These are phyloP conservation scores for Oscheius myriophilus DNA, from an alignment of 2,888 invertebrate genomes.

Conservation along the genomic window DNA sequence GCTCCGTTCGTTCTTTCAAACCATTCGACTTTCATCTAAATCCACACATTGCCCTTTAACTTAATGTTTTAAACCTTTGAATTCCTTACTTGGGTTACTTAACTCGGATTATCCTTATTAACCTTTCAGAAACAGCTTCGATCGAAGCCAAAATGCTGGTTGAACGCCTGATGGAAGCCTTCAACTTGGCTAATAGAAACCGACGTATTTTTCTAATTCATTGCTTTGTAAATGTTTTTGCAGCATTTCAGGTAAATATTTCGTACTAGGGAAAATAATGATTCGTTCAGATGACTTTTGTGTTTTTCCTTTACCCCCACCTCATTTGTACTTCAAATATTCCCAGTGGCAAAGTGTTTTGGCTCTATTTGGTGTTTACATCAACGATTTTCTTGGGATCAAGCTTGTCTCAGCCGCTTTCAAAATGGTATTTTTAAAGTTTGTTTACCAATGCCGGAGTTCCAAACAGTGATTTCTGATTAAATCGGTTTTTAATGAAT, in stretches of 20 bases:
- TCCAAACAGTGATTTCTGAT: not conserved
- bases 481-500: too few species aligned
- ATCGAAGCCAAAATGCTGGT: slow-evolving; percentile 3
- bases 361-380: slow-evolving; percentile 44
- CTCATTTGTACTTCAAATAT: slow-evolving; percentile 37
- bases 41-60: too few species aligned
- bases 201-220: slow-evolving; percentile 19
- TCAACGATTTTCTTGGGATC: slow-evolving; percentile 43
- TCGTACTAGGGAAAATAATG: not conserved
- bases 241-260: slow-evolving; percentile 18
- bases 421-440: slow-evolving; percentile 10
- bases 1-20: too few species aligned
- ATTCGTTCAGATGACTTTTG: slow-evolving; percentile 40
- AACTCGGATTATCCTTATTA: too few species aligned
- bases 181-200: slow-evolving; percentile 13
- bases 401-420: slow-evolving; percentile 9
- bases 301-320: slow-evolving; percentile 41
- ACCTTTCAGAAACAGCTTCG: too few species aligned
- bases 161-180: slow-evolving; percentile 20
- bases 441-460: not conserved
- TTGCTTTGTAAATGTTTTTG: slow-evolving; percentile 11
- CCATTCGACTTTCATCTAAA: too few species aligned
- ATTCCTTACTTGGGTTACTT: too few species aligned
- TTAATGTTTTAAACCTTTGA: too few species aligned
- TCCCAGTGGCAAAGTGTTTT: slow-evolving; percentile 39